These are phyloP conservation scores for Cepaea nemoralis DNA, from an alignment of 1,140 invertebrate genomes.

Conservation along the genomic window DNA sequence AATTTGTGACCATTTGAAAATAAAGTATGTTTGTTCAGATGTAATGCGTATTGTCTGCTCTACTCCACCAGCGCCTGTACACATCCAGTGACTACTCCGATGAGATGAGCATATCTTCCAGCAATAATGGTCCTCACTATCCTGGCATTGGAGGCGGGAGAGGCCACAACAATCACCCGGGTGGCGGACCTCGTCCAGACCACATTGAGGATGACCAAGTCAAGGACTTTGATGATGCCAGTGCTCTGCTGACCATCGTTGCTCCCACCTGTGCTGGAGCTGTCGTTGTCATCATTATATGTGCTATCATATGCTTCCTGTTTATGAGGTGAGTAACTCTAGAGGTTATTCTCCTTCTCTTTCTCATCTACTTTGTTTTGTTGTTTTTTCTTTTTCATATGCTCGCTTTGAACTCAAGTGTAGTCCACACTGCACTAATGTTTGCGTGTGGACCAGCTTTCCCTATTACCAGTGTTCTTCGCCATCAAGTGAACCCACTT, in stretches of 20 bases:
- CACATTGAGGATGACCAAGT: not conserved
- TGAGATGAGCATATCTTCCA: slow-evolving; percentile 77
- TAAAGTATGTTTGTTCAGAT: not conserved
- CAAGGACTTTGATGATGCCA: slow-evolving; percentile 42
- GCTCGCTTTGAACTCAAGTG: too few relatives aligned
- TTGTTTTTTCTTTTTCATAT: too few relatives aligned
- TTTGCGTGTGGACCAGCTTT: too few relatives aligned
- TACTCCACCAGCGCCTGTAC: slow-evolving; percentile 81
- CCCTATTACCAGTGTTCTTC: too few relatives aligned
- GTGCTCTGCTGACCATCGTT: slow-evolving; percentile 61
- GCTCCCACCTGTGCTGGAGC: slow-evolving; percentile 69
- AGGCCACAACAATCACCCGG: not conserved
- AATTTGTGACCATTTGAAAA: too few relatives aligned
- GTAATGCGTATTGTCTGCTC: not conserved
- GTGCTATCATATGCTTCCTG: slow-evolving; percentile 71
- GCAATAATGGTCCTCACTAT: not conserved
- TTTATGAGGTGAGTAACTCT: slow-evolving; percentile 64
- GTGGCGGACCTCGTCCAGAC: not conserved
- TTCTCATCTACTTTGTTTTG: too few relatives aligned
- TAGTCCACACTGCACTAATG: too few relatives aligned
- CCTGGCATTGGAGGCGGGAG: not conserved
- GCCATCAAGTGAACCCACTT: too few relatives aligned
- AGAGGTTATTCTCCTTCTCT: too few relatives aligned
- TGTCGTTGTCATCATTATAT: slow-evolving; percentile 71
- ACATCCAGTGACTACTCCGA: slow-evolving; percentile 95